These are phyloP conservation scores for Parnassius mnemosyne DNA, from an alignment of 2,888 invertebrate genomes.

Conservation along the genomic window DNA sequence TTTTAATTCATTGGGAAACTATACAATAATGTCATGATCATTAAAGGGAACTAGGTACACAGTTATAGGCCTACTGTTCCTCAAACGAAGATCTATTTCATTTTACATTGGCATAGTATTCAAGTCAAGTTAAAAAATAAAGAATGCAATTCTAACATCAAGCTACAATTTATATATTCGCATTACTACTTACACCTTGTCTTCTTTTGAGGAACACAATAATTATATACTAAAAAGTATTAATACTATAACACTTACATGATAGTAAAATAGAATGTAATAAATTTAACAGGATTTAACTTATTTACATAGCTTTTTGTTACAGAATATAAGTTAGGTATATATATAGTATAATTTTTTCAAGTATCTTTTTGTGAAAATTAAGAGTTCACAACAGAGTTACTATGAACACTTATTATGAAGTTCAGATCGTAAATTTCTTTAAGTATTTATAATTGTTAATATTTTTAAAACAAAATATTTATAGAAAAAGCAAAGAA, in stretches of 20 bases:
- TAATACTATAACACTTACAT: slow-evolving; percentile 75
- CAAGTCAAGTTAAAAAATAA: neutral
- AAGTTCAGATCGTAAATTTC: too few species aligned
- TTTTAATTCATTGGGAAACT: slow-evolving; percentile 3
- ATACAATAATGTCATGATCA: slow-evolving; percentile 21
- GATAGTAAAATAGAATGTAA: slow-evolving; percentile 79
- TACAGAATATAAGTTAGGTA: slow-evolving; percentile 20
- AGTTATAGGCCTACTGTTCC: slow-evolving; percentile 45
- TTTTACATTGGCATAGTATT: slow-evolving; percentile 11
- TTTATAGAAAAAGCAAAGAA: slow-evolving; percentile 2
- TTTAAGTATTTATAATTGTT: neutral
- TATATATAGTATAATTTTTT: neutral
- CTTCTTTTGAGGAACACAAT: slow-evolving; percentile 54
- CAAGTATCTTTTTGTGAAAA: too few species aligned
- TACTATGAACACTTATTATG: slow-evolving; percentile 1
- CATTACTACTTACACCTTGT: slow-evolving; percentile 29
- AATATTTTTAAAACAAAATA: neutral
- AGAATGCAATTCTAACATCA: slow-evolving; percentile 14
- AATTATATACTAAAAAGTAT: slow-evolving; percentile 69
- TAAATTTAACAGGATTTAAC: slow-evolving; percentile 78
- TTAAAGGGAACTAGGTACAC: slow-evolving; percentile 20
- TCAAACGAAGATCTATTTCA: slow-evolving; percentile 34
- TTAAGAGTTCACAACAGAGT: neutral
- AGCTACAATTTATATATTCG: slow-evolving; percentile 16
- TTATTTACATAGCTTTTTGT: slow-evolving; percentile 67